Evolutionary conservation across 1,140 invertebrate genomes (phyloP).

Genomic region (Penaeus chinensis): DNA sequence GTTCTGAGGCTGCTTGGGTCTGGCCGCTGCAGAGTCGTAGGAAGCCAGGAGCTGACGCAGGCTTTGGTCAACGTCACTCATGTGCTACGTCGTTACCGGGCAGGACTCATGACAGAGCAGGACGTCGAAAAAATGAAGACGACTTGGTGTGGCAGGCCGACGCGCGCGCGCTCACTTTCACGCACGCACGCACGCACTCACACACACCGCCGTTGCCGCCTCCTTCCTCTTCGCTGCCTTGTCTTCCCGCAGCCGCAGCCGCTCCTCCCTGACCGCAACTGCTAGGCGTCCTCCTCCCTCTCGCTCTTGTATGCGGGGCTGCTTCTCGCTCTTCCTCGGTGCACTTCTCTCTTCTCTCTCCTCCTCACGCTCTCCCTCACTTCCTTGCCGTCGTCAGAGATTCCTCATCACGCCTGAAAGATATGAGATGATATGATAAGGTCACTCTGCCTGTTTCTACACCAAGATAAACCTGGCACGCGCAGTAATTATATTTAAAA

Average conservation of each 20-base stretch:
- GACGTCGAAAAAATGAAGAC: too few species aligned
- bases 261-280: background rate
- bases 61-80: constrained; percentile 51
- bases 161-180: background rate
- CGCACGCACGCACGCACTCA: background rate
- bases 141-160: background rate
- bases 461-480: background rate
- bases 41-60: constrained; percentile 53
- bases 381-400: constrained; percentile 40
- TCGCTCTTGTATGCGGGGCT: background rate
- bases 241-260: too few species aligned
- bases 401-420: constrained; percentile 52
- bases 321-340: background rate
- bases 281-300: constrained; percentile 1
- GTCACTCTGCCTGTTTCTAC: background rate
- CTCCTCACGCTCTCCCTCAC: constrained; percentile 20
- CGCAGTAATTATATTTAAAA: background rate
- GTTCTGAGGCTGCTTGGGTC: constrained; percentile 42
- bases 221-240: too few species aligned
- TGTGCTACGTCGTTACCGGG: constrained; percentile 32
- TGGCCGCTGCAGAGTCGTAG: constrained; percentile 46
- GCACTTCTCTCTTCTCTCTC: constrained; percentile 16
- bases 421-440: background rate
- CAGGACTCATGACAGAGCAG: constrained; percentile 10
- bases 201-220: background rate